These are phyloP conservation scores for Littorina saxatilis DNA, from an alignment of 1,140 invertebrate species.

Conservation along the genomic window DNA sequence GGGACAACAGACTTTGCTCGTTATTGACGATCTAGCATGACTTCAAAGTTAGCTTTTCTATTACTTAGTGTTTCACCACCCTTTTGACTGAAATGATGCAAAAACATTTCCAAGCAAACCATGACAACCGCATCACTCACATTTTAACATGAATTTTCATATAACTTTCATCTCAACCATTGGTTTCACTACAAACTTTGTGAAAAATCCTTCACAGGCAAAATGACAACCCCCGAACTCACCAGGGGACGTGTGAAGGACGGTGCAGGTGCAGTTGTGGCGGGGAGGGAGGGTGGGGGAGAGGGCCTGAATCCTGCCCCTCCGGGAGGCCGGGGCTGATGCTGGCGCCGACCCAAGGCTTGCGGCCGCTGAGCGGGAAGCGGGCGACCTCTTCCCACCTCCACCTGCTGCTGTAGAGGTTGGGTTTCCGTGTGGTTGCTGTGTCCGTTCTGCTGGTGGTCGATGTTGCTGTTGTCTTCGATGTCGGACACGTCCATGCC, in stretches of 20 bases:
- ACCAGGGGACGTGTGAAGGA: constrained; percentile 27
- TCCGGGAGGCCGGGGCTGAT: neutral
- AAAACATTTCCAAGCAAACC: too few species aligned
- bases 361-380: constrained; percentile 27
- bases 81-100: too few species aligned
- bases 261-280: too few species aligned
- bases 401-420: neutral
- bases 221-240: neutral
- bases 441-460: neutral
- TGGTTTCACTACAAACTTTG: too few species aligned
- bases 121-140: too few species aligned
- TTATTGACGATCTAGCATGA: too few species aligned
- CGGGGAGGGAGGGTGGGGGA: constrained; percentile 17
- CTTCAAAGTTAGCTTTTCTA: too few species aligned
- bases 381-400: neutral
- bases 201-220: too few species aligned
- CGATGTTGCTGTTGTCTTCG: constrained; percentile 57
- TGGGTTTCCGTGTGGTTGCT: neutral
- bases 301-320: neutral
- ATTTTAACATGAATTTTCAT: too few species aligned
- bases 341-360: constrained; percentile 7
- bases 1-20: too few species aligned
- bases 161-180: too few species aligned
- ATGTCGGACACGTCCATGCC: constrained; percentile 74
- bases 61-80: too few species aligned